Evolutionary conservation across 2,797 vertebrate species (phyloP), one percentile per base, ranked within the genome.

Genomic region (Psittacula derbiana): DNA sequence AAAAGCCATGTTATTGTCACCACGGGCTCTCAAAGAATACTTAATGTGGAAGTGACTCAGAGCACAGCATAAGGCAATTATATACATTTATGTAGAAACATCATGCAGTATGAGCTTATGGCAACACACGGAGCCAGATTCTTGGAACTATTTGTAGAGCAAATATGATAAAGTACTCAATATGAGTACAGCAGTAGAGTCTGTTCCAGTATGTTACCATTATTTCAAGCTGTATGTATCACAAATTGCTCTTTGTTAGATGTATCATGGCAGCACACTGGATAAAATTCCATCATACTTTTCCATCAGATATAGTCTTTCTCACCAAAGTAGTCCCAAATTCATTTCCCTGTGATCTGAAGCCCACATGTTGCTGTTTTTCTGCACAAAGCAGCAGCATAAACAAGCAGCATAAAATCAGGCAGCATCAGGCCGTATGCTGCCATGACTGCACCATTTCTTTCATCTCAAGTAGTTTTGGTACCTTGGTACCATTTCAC

Each of bases 111-210:
- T 50, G 57, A 41, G 61, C 81, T 96, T 95, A 93, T 92, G 94
- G 94, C 94, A 96, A 74, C 61, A 70, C 83, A 80, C 2, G 17
- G 64, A 91, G 70, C 62, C 94, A 86, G 50, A 86, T 94, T 93
- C 90, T 93, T 95, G 78, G 80, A 96, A 94, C 88, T 97, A 80
- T 92, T 96, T 97, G 83, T 66, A 82, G 86, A 84, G 52, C 60
- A 57, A 4, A 27, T 79, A 81, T 69, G 75, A 72, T 78, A 49
- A 93, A 93, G 88, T 86, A 70, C 76, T 79, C 80, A 43, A 18
- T 66, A 20, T 47, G 64, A 92, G 25, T 92, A 41, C 73, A 75
- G 86, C 78, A 70, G 66, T 44, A 75, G 75, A 82, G 57, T 79
- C 73, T 95, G 66, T 88, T 95, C 86, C 86, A 41, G 76, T 73